Evolutionary conservation across 2,888 invertebrate species (phyloP).

Genomic region (Bombylius major): DNA sequence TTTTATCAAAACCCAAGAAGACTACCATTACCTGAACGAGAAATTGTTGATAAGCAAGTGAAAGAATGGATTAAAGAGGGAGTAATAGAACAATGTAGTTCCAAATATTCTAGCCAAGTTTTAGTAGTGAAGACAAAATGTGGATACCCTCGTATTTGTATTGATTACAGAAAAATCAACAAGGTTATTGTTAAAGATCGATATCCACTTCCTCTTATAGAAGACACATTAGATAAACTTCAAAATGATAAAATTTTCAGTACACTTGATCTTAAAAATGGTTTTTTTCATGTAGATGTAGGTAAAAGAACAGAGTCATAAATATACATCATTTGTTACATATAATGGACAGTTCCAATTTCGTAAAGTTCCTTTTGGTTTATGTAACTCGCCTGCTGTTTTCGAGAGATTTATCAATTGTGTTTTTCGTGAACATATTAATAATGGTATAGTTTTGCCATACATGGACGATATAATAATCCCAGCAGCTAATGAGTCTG

Average conservation of each 20-base stretch:
- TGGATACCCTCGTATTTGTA: constrained; percentile 6
- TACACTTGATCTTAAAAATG: too few species aligned
- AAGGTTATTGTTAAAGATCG: constrained; percentile 5
- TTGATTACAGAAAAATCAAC: not conserved
- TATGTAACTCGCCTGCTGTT: too few species aligned
- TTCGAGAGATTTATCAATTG: too few species aligned
- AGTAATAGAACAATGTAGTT: constrained; percentile 9
- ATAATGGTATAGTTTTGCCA: not conserved
- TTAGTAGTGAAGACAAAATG: constrained; percentile 9
- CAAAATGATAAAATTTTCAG: too few species aligned
- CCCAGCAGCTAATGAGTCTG: not conserved
- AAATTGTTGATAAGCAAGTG: constrained; percentile 2
- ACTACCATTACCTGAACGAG: constrained; percentile 9
- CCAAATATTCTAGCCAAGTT: constrained; percentile 9
- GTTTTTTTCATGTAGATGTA: too few species aligned
- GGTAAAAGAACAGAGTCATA: too few species aligned
- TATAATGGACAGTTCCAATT: too few species aligned
- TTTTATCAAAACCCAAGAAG: constrained; percentile 6
- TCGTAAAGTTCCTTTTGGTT: too few species aligned
- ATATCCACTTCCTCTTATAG: constrained; percentile 9
- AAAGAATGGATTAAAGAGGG: constrained; percentile 2
- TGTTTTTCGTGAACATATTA: too few species aligned
- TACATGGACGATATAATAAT: constrained; percentile 2
- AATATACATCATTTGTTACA: too few species aligned
- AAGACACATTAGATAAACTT: too few species aligned